A percentile compares a stretch with the other conserved stretches of the same genome.
Evolutionary conservation across 1,140 invertebrate genomes (phyloP).

Genomic region (Acromyrmex echinatior): DNA sequence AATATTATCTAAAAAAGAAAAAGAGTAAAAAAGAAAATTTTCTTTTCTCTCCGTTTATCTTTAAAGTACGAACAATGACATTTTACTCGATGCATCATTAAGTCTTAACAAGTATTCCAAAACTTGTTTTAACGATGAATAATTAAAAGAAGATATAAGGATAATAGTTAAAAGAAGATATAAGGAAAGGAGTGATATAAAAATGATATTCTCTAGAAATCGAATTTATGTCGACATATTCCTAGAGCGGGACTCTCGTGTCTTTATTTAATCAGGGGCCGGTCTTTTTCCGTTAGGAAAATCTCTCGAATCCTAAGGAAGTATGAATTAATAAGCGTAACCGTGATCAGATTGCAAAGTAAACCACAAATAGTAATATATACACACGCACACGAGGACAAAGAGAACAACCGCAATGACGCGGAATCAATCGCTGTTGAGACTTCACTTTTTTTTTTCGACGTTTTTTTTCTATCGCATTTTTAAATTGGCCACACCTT

Average conservation of each 20-base stretch:
- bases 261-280: not conserved
- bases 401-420: slow-evolving; percentile 7
- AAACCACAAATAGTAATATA: not conserved
- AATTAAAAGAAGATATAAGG: not conserved
- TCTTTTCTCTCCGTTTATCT: not conserved
- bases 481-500: not conserved
- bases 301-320: not conserved
- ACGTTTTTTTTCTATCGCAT: not conserved
- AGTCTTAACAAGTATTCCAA: not conserved
- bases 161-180: too few relatives aligned
- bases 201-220: slow-evolving; percentile 14
- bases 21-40: not conserved
- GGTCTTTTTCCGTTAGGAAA: not conserved
- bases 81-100: not conserved
- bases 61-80: not conserved
- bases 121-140: slow-evolving; percentile 3
- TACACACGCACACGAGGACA: not conserved
- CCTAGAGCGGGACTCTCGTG: not conserved
- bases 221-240: not conserved
- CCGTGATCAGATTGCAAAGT: not conserved
- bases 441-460: not conserved
- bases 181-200: too few relatives aligned
- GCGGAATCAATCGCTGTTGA: not conserved
- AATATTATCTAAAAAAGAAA: too few relatives aligned
- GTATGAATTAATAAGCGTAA: slow-evolving; percentile 6